These are phyloP conservation scores for Chymomyza procnemis DNA, from an alignment of 2,888 invertebrate genomes.

Conservation along the genomic window DNA sequence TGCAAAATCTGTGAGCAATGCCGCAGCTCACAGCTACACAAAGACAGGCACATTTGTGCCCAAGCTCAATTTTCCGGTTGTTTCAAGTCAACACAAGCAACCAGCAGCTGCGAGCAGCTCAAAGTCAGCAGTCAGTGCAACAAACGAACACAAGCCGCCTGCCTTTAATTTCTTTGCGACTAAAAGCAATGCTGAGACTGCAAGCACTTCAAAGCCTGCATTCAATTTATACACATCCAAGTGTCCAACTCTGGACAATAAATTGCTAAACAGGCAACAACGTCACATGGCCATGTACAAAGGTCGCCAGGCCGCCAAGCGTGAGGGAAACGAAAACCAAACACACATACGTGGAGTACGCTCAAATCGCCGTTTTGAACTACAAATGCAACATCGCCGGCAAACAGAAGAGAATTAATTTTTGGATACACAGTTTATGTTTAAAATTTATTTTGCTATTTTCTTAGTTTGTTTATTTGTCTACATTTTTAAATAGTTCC, in stretches of 20 bases:
- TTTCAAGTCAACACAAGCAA: too few species aligned
- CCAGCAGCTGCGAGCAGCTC: too few species aligned
- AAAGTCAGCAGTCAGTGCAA: too few species aligned
- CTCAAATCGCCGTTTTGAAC: constrained; percentile 85
- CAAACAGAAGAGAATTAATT: constrained; percentile 41
- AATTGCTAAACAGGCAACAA: constrained; percentile 63
- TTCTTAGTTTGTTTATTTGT: too few species aligned
- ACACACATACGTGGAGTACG: constrained; percentile 82
- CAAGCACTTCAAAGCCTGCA: constrained; percentile 31
- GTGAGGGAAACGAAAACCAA: constrained; percentile 28
- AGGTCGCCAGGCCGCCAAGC: constrained; percentile 40
- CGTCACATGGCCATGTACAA: constrained; percentile 75
- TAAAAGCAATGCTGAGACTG: background rate
- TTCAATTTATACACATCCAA: constrained; percentile 54
- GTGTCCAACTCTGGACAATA: constrained; percentile 27
- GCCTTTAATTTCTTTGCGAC: too few species aligned
- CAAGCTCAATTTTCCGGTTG: too few species aligned
- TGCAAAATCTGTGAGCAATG: too few species aligned
- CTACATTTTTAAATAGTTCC: too few species aligned
- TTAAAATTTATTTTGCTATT: constrained; percentile 6
- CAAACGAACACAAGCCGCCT: too few species aligned
- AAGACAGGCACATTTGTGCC: too few species aligned
- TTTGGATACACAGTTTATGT: background rate
- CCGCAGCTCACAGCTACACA: too few species aligned
- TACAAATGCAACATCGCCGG: constrained; percentile 85